Evolutionary conservation across 2,888 invertebrate genomes (phyloP).

Genomic region (Sphinx pinastri): DNA sequence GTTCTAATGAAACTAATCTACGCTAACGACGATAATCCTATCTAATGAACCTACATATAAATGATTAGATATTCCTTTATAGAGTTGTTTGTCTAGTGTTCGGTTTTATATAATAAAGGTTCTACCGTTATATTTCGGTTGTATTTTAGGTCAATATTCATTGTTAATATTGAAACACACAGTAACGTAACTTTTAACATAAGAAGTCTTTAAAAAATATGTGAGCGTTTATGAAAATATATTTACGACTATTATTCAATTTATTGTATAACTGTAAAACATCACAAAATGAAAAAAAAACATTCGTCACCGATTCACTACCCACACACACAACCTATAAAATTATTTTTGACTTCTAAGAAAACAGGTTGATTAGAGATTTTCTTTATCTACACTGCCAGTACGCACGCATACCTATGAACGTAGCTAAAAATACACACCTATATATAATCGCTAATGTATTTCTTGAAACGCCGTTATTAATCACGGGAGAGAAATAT

Average conservation of each 20-base stretch:
- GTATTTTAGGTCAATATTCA: too few relatives aligned
- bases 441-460: constrained; percentile 25
- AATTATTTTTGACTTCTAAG: neutral
- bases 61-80: too few relatives aligned
- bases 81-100: too few relatives aligned
- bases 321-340: neutral
- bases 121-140: too few relatives aligned
- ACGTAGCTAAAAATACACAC: constrained; percentile 21
- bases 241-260: too few relatives aligned
- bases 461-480: constrained; percentile 24
- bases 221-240: too few relatives aligned
- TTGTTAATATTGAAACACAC: too few relatives aligned
- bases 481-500: constrained; percentile 15
- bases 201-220: too few relatives aligned
- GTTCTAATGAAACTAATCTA: neutral
- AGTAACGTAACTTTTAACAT: too few relatives aligned
- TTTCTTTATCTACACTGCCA: neutral
- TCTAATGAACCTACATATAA: too few relatives aligned
- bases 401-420: constrained; percentile 19
- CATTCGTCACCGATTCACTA: neutral
- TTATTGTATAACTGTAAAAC: neutral
- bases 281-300: neutral
- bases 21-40: too few relatives aligned
- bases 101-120: too few relatives aligned
- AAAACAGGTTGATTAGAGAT: constrained; percentile 1